phyloP scores from a whole-genome alignment of 2,888 invertebrate genomes.

The Asteroscopus sphinx region DNA sequence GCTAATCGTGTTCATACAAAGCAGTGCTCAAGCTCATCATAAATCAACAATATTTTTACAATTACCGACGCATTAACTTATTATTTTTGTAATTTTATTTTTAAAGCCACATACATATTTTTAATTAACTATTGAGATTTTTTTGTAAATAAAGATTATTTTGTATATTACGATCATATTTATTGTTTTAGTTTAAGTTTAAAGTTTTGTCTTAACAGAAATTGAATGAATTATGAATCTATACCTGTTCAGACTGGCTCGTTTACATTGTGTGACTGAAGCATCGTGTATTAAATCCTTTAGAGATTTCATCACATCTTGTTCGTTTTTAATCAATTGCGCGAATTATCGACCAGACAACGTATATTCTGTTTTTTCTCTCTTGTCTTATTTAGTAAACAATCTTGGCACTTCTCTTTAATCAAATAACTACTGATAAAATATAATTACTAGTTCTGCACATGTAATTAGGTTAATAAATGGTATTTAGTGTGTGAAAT shows the following conservation, averaged over 20 bases:
- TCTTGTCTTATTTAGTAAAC: too few relatives aligned
- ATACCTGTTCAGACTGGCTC: slow-evolving; percentile 23
- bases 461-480: too few relatives aligned
- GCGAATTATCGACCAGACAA: too few relatives aligned
- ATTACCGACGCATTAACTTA: slow-evolving; percentile 14
- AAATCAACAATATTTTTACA: slow-evolving; percentile 26
- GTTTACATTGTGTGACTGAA: slow-evolving; percentile 29
- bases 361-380: too few relatives aligned
- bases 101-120: slow-evolving; percentile 23
- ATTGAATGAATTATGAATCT: slow-evolving; percentile 24
- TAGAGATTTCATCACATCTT: too few relatives aligned
- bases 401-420: too few relatives aligned
- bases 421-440: too few relatives aligned
- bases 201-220: slow-evolving; percentile 13
- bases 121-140: slow-evolving; percentile 47
- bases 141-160: slow-evolving; percentile 61
- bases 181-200: slow-evolving; percentile 47
- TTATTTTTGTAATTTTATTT: slow-evolving; percentile 48
- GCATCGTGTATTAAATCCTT: too few relatives aligned
- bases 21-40: slow-evolving; percentile 8
- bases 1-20: slow-evolving; percentile 10
- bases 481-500: too few relatives aligned
- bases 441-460: too few relatives aligned
- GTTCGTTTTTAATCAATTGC: too few relatives aligned
- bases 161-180: slow-evolving; percentile 60